These are phyloP conservation scores for Oeneis ivallda DNA, from an alignment of 2,888 invertebrate genomes.

Conservation along the genomic window DNA sequence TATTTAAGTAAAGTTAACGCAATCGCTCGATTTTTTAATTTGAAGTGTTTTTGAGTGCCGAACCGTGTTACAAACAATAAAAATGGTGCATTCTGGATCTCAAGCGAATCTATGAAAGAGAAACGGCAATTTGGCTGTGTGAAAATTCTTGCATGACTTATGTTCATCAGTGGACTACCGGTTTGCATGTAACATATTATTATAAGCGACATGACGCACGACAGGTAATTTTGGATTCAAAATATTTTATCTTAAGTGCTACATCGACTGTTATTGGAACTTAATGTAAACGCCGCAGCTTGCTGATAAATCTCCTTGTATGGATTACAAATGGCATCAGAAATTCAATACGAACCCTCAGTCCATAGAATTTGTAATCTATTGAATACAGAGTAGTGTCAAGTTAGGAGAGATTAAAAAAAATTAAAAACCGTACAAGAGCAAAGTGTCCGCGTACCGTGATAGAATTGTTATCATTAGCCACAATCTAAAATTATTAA, in stretches of 20 bases:
- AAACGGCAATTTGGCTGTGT: no score
- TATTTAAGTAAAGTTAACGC: no score
- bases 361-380: slow-evolving; percentile 36
- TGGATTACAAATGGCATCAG: slow-evolving; percentile 37
- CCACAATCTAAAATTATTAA: no score
- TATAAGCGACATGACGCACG: slow-evolving; percentile 21
- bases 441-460: no score
- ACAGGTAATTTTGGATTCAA: slow-evolving; percentile 26
- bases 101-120: no score
- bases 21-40: no score
- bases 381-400: slow-evolving; percentile 32
- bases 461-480: not conserved
- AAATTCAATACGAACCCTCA: slow-evolving; percentile 38
- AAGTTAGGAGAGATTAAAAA: slow-evolving; percentile 24
- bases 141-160: no score
- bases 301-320: slow-evolving; percentile 36
- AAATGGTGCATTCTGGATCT: no score
- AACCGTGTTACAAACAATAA: no score
- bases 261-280: slow-evolving; percentile 30
- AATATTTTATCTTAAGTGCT: slow-evolving; percentile 29
- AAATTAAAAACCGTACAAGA: slow-evolving; percentile 20
- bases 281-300: slow-evolving; percentile 33
- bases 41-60: no score
- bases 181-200: not conserved
- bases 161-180: no score